phyloP scores from a whole-genome alignment of 2,113 vertebrate species.

The Spheniscus mendiculus region DNA sequence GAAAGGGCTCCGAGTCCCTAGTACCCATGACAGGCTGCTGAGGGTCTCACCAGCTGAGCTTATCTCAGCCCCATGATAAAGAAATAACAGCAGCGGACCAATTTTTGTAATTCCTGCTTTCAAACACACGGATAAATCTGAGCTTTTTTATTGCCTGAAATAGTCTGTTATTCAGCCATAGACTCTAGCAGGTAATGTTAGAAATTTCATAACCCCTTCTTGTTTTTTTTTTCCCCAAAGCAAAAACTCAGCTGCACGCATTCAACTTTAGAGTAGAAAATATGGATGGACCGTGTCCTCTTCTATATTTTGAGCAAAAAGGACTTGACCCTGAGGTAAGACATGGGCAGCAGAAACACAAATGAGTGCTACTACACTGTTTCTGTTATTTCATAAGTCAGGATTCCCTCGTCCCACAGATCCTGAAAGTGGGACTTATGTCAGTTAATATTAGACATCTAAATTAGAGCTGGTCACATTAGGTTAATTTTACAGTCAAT shows the following conservation, averaged over 20 bases:
- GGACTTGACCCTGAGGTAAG: not conserved
- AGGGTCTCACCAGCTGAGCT: not conserved
- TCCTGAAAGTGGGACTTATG: not conserved
- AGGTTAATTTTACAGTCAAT: not conserved
- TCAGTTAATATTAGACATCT: not conserved
- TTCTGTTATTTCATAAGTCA: not conserved
- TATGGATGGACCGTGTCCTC: not conserved
- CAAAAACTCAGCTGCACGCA: not conserved
- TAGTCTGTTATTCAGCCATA: not conserved
- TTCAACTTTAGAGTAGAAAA: not conserved
- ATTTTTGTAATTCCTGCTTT: not conserved
- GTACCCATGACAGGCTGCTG: not conserved
- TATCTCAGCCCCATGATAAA: not conserved
- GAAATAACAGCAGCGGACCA: accelerated
- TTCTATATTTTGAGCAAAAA: not conserved
- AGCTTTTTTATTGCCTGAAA: not conserved
- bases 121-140: not conserved
- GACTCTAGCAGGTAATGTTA: not conserved
- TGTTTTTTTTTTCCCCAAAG: not conserved
- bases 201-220: not conserved
- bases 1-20: not conserved
- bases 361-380: not conserved
- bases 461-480: not conserved
- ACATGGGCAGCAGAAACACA: not conserved
- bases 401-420: not conserved